Conservation (phyloP, 1,140 invertebrate genomes). For the Anoplophora glabripennis region DNA sequence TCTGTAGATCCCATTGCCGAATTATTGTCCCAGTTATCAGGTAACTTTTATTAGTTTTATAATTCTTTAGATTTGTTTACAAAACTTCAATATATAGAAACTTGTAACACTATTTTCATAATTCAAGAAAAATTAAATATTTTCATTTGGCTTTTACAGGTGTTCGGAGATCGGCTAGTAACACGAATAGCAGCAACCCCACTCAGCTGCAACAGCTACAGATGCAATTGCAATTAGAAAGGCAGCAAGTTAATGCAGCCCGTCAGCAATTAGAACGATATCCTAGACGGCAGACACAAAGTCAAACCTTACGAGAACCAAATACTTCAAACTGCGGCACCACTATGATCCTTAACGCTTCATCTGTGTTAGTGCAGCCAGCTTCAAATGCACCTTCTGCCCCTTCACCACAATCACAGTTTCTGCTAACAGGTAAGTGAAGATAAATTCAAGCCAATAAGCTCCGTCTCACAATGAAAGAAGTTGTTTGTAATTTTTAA, state of each 20-base stretch:
- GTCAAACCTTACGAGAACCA: constrained; percentile 35
- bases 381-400: constrained; percentile 35
- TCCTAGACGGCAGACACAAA: constrained; percentile 69
- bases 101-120: background rate
- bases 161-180: constrained; percentile 68
- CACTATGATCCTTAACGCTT: constrained; percentile 43
- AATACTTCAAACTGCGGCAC: constrained; percentile 36
- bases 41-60: constrained; percentile 10
- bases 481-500: too few species aligned
- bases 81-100: background rate
- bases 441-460: too few species aligned
- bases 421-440: constrained; percentile 38
- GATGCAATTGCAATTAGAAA: constrained; percentile 85
- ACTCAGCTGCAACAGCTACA: constrained; percentile 83
- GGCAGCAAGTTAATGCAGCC: constrained; percentile 78
- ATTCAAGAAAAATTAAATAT: background rate
- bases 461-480: too few species aligned
- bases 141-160: constrained; percentile 50
- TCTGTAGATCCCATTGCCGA: constrained; percentile 93
- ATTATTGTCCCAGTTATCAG: constrained; percentile 84
- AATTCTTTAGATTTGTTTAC: background rate
- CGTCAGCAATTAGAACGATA: constrained; percentile 83
- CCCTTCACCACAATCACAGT: constrained; percentile 41
- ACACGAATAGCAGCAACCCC: constrained; percentile 58
- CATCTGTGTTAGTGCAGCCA: constrained; percentile 37